These are phyloP conservation scores for Darevskia mixta DNA, from an alignment of 2,797 vertebrate species.

Conservation along the genomic window DNA sequence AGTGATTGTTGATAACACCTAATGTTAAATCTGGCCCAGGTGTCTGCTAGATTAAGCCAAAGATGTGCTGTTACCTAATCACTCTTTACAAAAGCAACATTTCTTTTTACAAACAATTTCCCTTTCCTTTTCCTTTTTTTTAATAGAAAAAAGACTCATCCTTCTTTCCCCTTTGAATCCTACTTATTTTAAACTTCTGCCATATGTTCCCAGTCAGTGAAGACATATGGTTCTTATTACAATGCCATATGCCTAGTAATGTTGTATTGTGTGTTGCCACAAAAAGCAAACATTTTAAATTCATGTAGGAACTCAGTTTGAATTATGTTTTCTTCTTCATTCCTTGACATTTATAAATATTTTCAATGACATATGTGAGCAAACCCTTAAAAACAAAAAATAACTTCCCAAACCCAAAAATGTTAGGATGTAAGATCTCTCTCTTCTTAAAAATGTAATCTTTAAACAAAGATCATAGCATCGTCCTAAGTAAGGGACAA, in stretches of 20 bases:
- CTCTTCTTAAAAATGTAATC: background rate
- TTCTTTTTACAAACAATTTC: slow-evolving; percentile 45
- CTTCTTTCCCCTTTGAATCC: slow-evolving; percentile 6
- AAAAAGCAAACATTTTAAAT: slow-evolving; percentile 63
- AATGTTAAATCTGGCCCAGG: background rate
- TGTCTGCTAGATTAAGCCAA: background rate
- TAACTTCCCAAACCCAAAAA: slow-evolving; percentile 26
- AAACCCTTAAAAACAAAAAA: slow-evolving; percentile 22
- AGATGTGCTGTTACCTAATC: background rate
- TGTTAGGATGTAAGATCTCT: background rate
- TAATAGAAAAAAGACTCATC: slow-evolving; percentile 11
- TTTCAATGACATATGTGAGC: slow-evolving; percentile 53
- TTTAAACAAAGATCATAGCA: background rate
- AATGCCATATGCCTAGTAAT: slow-evolving; percentile 68
- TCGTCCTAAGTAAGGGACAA: background rate
- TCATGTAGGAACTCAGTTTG: slow-evolving; percentile 55
- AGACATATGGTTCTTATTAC: slow-evolving; percentile 69
- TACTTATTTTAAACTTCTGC: slow-evolving; percentile 67
- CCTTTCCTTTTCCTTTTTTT: slow-evolving; percentile 26
- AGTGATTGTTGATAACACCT: too few species aligned
- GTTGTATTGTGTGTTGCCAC: slow-evolving; percentile 57
- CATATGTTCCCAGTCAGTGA: slow-evolving; percentile 62
- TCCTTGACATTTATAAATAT: slow-evolving; percentile 60
- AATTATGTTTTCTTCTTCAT: slow-evolving; percentile 60
- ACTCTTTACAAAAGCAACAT: background rate